Evolutionary conservation across 92 coral and sea anemone species (phyloP).

Genomic region (Parazoanthus swiftii): DNA sequence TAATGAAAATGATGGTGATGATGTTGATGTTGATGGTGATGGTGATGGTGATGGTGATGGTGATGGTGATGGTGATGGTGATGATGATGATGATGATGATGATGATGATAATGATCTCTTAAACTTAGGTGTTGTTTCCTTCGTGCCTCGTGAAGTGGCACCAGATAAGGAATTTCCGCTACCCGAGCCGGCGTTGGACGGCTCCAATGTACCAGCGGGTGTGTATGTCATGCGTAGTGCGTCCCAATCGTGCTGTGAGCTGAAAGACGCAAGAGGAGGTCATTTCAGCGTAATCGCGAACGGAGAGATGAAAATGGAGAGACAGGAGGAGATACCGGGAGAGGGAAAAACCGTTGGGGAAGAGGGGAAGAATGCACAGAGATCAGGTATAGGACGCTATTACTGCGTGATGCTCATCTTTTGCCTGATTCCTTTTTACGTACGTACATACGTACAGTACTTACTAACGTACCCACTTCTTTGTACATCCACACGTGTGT

Average conservation of each 20-base stretch:
- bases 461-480: not conserved
- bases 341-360: not conserved
- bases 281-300: conserved; percentile 79
- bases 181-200: conserved; percentile 46
- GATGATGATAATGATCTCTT: not conserved
- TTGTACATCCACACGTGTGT: not conserved
- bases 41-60: no score
- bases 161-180: conserved; percentile 37
- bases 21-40: no score
- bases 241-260: conserved; percentile 82
- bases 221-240: conserved; percentile 86
- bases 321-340: conserved; percentile 24
- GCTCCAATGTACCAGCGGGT: conserved; percentile 59
- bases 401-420: not conserved
- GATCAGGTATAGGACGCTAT: not conserved
- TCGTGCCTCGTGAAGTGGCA: conserved; percentile 60
- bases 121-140: conserved; percentile 40
- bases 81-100: no score
- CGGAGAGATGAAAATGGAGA: conserved; percentile 64
- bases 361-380: not conserved
- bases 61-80: no score
- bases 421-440: no score
- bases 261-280: conserved; percentile 72
- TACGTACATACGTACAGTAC: no score
- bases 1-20: no score